phyloP scores from a whole-genome alignment of 2,797 vertebrate genomes.

The Pagetopsis macropterus region DNA sequence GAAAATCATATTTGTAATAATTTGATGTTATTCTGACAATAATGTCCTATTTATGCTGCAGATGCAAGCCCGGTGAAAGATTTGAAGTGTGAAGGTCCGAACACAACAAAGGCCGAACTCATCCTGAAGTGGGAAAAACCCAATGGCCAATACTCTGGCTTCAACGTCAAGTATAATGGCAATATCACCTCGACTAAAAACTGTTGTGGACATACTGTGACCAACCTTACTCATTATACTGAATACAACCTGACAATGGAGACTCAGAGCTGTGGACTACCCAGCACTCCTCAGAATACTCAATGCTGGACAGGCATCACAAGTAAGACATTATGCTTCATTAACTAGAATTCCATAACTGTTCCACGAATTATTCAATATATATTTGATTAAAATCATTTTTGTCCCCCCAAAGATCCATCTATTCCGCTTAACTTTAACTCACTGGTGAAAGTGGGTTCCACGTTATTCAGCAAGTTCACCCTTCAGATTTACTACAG shows the following conservation, averaged over 20 bases:
- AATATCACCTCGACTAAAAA: accelerated
- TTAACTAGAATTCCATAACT: background rate
- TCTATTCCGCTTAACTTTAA: accelerated
- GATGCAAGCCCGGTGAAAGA: conserved; percentile 62
- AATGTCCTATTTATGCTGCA: conserved; percentile 45
- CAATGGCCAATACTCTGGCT: conserved; percentile 13
- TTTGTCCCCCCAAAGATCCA: conserved; percentile 60
- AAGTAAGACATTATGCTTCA: conserved; percentile 56
- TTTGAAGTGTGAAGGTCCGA: background rate
- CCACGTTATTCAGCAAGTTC: conserved; percentile 30
- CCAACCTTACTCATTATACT: conserved; percentile 55
- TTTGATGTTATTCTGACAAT: background rate
- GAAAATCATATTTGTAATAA: background rate
- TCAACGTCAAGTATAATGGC: background rate
- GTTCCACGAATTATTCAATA: background rate
- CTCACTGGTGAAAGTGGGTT: accelerated
- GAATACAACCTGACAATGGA: conserved; percentile 36
- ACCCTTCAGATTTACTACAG: conserved; percentile 27
- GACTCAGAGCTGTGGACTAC: conserved; percentile 74
- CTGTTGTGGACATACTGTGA: conserved; percentile 37
- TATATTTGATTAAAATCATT: background rate
- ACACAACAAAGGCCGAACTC: conserved; percentile 40
- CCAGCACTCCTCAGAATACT: conserved; percentile 18
- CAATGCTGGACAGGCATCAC: conserved; percentile 73
- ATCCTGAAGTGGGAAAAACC: conserved; percentile 60